These are phyloP conservation scores for Osmoderma eremita DNA, from an alignment of 2,888 invertebrate species.

Conservation along the genomic window DNA sequence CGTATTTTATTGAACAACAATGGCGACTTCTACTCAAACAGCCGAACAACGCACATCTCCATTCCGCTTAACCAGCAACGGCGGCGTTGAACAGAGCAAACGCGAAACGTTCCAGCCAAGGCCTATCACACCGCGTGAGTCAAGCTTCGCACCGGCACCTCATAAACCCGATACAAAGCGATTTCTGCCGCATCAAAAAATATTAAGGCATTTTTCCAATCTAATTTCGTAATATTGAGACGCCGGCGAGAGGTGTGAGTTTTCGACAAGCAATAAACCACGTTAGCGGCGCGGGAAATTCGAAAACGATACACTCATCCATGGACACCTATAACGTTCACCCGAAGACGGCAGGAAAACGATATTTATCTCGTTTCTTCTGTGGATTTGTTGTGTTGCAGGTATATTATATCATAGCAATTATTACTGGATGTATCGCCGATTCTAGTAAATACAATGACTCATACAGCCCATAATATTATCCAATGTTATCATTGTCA, in stretches of 20 bases:
- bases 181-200: background rate
- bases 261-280: slow-evolving; percentile 9
- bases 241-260: slow-evolving; percentile 11
- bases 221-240: slow-evolving; percentile 5
- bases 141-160: slow-evolving; percentile 31
- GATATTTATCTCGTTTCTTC: no score
- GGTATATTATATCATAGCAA: background rate
- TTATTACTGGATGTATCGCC: background rate
- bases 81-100: slow-evolving; percentile 59
- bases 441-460: slow-evolving; percentile 11
- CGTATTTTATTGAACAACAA: slow-evolving; percentile 61
- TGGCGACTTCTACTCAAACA: slow-evolving; percentile 63
- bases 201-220: slow-evolving; percentile 6
- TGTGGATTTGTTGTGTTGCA: background rate
- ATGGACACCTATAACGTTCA: no score
- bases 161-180: background rate
- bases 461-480: slow-evolving; percentile 1
- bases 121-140: slow-evolving; percentile 43
- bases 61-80: slow-evolving; percentile 55
- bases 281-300: slow-evolving; percentile 19
- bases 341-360: no score
- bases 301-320: background rate
- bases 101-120: slow-evolving; percentile 56
- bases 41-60: slow-evolving; percentile 61
- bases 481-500: background rate